phyloP scores from a whole-genome alignment of 2,888 invertebrate species.

The Orchestes rusci region DNA sequence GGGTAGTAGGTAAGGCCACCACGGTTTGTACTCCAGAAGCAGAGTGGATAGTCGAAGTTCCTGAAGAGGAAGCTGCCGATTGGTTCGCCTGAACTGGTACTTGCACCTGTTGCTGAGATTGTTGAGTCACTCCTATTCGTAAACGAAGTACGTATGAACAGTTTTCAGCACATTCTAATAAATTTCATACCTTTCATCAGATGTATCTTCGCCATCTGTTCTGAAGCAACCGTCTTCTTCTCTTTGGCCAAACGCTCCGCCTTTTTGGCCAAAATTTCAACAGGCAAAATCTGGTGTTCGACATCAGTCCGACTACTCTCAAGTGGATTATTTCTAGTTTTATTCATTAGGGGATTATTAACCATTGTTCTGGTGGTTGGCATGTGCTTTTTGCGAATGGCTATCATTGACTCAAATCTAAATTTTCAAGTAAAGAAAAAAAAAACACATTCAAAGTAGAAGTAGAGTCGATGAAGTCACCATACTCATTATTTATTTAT shows the following conservation, averaged over 20 bases:
- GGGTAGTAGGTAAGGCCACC: conserved; percentile 26
- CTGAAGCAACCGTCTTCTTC: conserved; percentile 51
- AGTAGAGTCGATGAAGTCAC: too few species aligned
- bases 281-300: conserved; percentile 76
- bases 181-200: conserved; percentile 29
- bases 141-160: too few species aligned
- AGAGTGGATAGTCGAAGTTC: conserved; percentile 3
- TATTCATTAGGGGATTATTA: conserved; percentile 62
- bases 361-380: conserved; percentile 67
- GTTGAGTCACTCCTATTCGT: too few species aligned
- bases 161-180: not conserved
- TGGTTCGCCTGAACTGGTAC: not conserved
- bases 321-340: conserved; percentile 76
- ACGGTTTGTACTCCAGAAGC: conserved; percentile 11
- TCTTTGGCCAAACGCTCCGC: conserved; percentile 83
- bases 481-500: too few species aligned
- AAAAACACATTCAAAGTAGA: too few species aligned
- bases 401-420: conserved; percentile 58
- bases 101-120: not conserved
- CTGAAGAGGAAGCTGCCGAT: not conserved
- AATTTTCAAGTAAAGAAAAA: too few species aligned
- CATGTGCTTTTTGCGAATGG: conserved; percentile 60
- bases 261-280: conserved; percentile 70
- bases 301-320: conserved; percentile 74
- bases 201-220: conserved; percentile 36